These are phyloP conservation scores for Melanerpes aurifrons DNA, from an alignment of 2,113 vertebrate genomes.

Conservation along the genomic window DNA sequence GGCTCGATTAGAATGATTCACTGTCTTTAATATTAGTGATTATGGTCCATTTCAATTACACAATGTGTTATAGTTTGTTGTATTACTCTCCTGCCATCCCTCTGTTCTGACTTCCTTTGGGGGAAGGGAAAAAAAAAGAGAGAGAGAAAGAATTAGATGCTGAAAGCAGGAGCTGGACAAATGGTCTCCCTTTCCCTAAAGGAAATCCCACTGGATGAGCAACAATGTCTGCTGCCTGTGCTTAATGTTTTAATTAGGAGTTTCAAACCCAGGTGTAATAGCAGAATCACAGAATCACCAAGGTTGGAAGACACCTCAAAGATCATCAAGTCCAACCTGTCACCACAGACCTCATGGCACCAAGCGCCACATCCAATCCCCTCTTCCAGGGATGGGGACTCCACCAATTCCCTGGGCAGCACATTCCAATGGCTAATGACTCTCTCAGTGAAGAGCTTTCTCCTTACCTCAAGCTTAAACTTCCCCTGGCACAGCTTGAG, in stretches of 20 bases:
- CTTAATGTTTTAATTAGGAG: background rate
- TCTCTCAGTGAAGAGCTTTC: no score
- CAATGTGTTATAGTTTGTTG: constrained; percentile 68
- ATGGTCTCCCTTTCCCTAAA: background rate
- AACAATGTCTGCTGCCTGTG: background rate
- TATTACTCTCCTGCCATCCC: constrained; percentile 63
- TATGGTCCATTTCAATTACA: constrained; percentile 78
- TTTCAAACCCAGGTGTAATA: background rate
- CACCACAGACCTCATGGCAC: no score
- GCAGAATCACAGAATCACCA: no score
- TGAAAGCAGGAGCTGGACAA: background rate
- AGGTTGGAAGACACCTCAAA: no score
- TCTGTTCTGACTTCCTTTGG: constrained; percentile 39
- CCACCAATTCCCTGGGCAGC: no score
- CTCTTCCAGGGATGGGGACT: no score
- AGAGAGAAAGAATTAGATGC: background rate
- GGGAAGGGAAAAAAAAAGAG: constrained; percentile 9
- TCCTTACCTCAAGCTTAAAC: no score
- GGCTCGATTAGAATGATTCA: constrained; percentile 81
- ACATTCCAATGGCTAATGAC: no score
- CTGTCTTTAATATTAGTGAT: constrained; percentile 82
- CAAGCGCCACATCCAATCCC: no score
- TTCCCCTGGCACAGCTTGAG: no score
- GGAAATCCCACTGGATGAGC: background rate
- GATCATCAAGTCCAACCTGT: no score